Conservation (phyloP, 2,888 invertebrate species). For the Chrysodeixis includens region DNA sequence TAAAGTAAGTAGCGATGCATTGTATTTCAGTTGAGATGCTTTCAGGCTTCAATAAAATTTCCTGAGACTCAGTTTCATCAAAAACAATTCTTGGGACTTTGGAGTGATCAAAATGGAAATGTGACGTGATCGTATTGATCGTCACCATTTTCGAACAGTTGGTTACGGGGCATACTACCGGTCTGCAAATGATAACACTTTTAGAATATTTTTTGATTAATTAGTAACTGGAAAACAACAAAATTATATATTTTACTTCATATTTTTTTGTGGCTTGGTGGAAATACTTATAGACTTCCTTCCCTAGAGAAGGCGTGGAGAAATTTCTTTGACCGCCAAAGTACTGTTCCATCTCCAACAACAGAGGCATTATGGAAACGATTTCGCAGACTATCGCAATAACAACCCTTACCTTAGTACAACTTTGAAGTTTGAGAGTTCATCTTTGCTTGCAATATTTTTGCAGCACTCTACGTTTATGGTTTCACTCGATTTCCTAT, state of each 20-base stretch:
- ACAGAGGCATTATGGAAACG: no score
- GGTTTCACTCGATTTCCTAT: conserved; percentile 45
- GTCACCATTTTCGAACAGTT: conserved; percentile 87
- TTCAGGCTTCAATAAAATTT: conserved; percentile 37
- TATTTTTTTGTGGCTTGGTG: no score
- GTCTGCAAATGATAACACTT: conserved; percentile 48
- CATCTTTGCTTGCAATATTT: conserved; percentile 7
- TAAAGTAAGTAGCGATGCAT: conserved; percentile 54
- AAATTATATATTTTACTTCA: no score
- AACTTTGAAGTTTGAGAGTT: conserved; percentile 11
- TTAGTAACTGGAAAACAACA: no score
- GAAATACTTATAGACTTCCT: no score
- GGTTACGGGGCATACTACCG: conserved; percentile 82
- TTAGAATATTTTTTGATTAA: not conserved
- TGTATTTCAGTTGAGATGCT: conserved; percentile 50
- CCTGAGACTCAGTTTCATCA: conserved; percentile 40
- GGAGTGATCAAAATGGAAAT: conserved; percentile 89
- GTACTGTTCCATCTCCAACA: no score
- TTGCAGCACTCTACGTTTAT: conserved; percentile 7
- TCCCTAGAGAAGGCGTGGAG: no score
- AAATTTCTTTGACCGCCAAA: no score
- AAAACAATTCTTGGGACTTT: conserved; percentile 73
- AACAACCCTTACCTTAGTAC: conserved; percentile 61
- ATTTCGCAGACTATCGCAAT: no score
- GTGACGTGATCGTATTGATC: conserved; percentile 84